phyloP scores from a whole-genome alignment of 1,140 invertebrate genomes.

The Pachypeltis micranthus region DNA sequence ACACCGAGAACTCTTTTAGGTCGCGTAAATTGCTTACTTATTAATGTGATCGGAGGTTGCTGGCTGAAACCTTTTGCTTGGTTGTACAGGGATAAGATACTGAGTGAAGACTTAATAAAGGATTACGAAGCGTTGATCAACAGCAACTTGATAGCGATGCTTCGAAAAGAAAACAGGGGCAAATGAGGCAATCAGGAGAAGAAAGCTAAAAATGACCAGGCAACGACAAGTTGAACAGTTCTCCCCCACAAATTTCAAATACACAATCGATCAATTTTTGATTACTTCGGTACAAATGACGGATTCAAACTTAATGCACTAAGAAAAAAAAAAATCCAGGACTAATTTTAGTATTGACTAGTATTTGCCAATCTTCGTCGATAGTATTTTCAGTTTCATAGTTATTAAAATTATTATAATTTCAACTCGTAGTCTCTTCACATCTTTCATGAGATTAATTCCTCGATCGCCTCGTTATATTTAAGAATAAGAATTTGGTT shows the following conservation, averaged over 20 bases:
- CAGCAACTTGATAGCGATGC: no score
- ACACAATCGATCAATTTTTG: background rate
- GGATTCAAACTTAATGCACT: background rate
- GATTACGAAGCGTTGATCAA: no score
- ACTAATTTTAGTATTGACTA: background rate
- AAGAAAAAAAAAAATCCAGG: background rate
- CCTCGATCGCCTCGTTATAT: background rate
- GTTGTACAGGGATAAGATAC: no score
- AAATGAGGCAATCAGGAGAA: background rate
- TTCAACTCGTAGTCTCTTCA: background rate
- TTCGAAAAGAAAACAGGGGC: no score
- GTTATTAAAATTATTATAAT: background rate
- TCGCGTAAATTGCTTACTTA: background rate
- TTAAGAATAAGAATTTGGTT: background rate
- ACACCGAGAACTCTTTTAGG: background rate
- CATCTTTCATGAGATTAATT: background rate
- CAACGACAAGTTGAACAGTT: background rate
- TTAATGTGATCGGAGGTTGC: no score
- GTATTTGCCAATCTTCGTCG: background rate
- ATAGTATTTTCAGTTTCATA: background rate
- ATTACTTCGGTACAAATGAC: background rate
- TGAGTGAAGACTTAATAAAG: no score
- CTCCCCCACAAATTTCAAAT: background rate
- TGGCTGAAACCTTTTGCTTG: no score
- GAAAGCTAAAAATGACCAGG: background rate